Evolutionary conservation across 2,797 vertebrate species (phyloP).

Genomic region (Tokudaia tokunoshimensis): DNA sequence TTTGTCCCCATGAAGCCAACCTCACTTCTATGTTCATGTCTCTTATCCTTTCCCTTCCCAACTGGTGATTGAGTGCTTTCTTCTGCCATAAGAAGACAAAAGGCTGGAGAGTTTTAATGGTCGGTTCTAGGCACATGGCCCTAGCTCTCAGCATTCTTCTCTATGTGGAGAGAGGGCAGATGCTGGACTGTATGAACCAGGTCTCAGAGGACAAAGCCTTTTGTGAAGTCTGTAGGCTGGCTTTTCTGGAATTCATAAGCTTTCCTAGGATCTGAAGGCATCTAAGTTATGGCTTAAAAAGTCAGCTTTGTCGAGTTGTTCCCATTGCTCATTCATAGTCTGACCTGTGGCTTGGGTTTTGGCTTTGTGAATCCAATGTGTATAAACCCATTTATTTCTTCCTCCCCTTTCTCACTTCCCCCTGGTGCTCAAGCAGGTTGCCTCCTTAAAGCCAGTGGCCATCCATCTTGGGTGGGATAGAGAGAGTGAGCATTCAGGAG

Average conservation of each 20-base stretch:
- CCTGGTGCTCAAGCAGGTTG: not conserved
- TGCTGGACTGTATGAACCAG: not conserved
- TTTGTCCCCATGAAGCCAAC: not conserved
- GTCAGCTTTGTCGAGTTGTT: not conserved
- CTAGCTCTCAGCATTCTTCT: not conserved
- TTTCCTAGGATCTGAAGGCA: not conserved
- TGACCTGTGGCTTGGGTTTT: not conserved
- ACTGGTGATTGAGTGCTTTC: not conserved
- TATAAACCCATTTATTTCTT: not conserved
- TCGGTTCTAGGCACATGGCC: rapidly evolving
- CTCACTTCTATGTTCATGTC: rapidly evolving
- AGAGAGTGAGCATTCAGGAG: not conserved
- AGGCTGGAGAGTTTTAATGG: not conserved
- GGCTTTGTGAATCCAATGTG: not conserved
- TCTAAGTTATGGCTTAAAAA: not conserved
- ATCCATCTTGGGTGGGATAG: too few species aligned
- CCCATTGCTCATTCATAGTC: not conserved
- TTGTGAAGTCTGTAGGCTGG: not conserved
- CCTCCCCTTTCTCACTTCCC: not conserved
- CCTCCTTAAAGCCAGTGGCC: not conserved
- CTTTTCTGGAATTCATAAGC: not conserved
- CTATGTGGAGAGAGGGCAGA: rapidly evolving
- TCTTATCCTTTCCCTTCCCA: not conserved
- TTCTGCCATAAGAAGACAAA: not conserved
- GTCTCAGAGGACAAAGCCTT: not conserved